These are phyloP conservation scores for Choloepus hoffmanni DNA, from an alignment of 2,113 vertebrate genomes.

Conservation along the genomic window DNA sequence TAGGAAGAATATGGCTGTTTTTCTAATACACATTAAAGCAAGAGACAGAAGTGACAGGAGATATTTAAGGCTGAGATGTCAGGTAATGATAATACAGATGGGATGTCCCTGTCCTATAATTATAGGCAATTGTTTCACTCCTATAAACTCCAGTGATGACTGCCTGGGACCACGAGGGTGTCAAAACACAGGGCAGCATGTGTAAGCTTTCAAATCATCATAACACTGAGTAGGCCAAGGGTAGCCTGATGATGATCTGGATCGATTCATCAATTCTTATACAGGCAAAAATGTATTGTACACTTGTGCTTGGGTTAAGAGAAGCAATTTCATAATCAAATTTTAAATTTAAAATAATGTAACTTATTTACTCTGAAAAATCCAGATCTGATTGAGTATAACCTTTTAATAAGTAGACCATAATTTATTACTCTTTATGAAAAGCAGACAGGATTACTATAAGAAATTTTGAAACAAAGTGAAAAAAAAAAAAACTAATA, in stretches of 20 bases:
- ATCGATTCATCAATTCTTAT: neutral
- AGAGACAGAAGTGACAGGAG: neutral
- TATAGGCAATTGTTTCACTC: constrained; percentile 12
- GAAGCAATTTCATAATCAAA: neutral
- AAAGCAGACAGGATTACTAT: neutral
- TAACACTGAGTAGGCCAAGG: neutral
- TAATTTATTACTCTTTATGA: neutral
- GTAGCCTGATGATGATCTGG: neutral
- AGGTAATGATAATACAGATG: neutral
- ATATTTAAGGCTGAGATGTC: neutral
- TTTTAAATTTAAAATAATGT: neutral
- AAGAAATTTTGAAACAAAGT: neutral
- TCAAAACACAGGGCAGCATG: neutral
- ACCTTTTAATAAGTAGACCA: neutral
- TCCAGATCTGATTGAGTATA: neutral
- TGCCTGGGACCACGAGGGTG: neutral
- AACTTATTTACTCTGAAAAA: neutral
- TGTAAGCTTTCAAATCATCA: neutral
- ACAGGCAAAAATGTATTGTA: rapidly evolving
- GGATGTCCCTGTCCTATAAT: neutral
- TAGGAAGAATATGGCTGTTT: neutral
- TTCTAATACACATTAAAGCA: constrained; percentile 12
- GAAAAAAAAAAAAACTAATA: neutral
- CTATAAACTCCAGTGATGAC: neutral
- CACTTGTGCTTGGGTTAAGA: neutral